Evolutionary conservation across 2,888 invertebrate genomes (phyloP), one percentile per base, ranked within the genome.

Genomic region (Muscina levida): DNA sequence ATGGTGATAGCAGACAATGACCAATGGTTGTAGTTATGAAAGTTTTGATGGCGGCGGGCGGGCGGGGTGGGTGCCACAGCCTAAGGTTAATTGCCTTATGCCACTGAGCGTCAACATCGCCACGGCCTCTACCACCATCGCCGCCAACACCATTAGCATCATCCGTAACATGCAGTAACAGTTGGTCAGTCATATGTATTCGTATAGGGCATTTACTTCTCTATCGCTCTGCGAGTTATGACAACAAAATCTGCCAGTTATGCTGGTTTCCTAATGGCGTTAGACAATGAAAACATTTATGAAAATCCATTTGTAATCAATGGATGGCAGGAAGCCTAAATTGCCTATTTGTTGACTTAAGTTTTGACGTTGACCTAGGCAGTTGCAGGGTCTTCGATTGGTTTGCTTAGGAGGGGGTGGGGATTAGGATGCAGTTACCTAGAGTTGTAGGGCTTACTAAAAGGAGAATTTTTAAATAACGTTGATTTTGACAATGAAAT

Each of bases 21-120:
- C n/a, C n/a, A n/a, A n/a, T n/a, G n/a, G n/a, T n/a, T n/a, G n/a
- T n/a, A n/a, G n/a, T n/a, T n/a, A n/a, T n/a, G n/a, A n/a, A n/a
- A n/a, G n/a, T n/a, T n/a, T n/a, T n/a, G n/a, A n/a, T n/a, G n/a
- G n/a, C n/a, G n/a, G n/a, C n/a, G n/a, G n/a, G n/a, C n/a, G n/a
- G n/a, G n/a, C n/a, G n/a, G n/a, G n/a, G n/a, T n/a, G n/a, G n/a
- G n/a, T n/a, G 53, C 68, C 17, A 66, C 48, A 56, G 59, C 77
- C 77, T 77, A 77, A 73, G 77, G 77, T 81, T 81, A 81, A 81
- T 77, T 81, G 81, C 71, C 19, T 42, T 19, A 62, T 81, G 17
- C 46, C 42, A 5, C 44, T 39, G 42, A 48, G 39, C 53, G 19
- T 24, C 51, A 71, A 57, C 26, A 66, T 65, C 59, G 26, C n/a